phyloP scores from a whole-genome alignment of 1,140 invertebrate species.

The Periplaneta americana region DNA sequence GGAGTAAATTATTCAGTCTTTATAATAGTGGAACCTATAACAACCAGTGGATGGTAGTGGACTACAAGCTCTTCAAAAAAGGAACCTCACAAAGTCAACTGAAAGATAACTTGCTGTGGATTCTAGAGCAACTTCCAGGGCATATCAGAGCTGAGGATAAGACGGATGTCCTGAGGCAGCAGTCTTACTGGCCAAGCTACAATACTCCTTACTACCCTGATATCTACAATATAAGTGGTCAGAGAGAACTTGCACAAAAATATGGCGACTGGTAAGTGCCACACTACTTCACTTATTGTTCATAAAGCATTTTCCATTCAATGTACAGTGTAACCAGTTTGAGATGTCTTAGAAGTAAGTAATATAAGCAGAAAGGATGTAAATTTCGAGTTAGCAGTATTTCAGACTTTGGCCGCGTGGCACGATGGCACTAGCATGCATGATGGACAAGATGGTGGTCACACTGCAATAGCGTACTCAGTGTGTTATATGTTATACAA shows the following conservation, averaged over 20 bases:
- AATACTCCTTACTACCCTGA: constrained; percentile 62
- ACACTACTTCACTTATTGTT: too few species aligned
- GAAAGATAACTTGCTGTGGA: constrained; percentile 44
- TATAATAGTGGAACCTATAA: constrained; percentile 79
- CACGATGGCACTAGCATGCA: too few species aligned
- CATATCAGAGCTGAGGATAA: constrained; percentile 39
- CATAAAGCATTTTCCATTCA: too few species aligned
- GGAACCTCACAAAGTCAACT: constrained; percentile 27
- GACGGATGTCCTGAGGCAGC: constrained; percentile 46
- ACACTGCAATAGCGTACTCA: too few species aligned
- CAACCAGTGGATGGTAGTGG: constrained; percentile 73
- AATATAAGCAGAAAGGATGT: too few species aligned
- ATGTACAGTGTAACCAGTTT: too few species aligned
- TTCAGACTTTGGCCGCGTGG: too few species aligned
- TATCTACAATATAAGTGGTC: constrained; percentile 60
- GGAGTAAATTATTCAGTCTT: constrained; percentile 46
- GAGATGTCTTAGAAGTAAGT: too few species aligned
- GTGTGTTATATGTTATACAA: too few species aligned
- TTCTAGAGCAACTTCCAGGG: constrained; percentile 62
- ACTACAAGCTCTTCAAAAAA: constrained; percentile 57
- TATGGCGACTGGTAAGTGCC: constrained; percentile 57
- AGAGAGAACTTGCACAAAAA: constrained; percentile 46
- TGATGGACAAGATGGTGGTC: too few species aligned
- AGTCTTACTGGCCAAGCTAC: constrained; percentile 68
- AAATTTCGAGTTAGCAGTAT: too few species aligned